Conservation (phyloP, 2,888 invertebrate species). For the Loripinus fragilis region DNA sequence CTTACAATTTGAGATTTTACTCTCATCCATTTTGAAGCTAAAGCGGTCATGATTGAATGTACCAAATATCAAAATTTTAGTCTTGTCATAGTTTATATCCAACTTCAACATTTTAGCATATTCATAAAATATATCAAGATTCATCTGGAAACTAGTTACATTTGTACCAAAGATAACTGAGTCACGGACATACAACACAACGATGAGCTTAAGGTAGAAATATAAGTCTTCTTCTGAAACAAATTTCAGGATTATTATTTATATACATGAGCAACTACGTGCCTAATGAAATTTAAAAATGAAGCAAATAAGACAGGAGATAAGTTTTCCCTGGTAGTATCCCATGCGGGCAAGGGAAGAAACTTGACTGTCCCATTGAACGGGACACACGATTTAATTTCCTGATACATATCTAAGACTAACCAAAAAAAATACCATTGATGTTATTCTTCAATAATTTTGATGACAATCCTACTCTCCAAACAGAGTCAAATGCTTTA, state of each 20-base stretch:
- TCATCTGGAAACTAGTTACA: background rate
- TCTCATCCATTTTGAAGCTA: background rate
- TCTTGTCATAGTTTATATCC: background rate
- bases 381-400: background rate
- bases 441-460: background rate
- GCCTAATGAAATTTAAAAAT: background rate
- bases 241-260: background rate
- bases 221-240: background rate
- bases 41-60: background rate
- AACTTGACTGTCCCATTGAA: background rate
- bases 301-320: no score
- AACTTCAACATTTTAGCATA: background rate
- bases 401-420: background rate
- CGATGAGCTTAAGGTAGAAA: background rate
- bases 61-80: background rate
- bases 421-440: background rate
- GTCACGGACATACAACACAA: background rate
- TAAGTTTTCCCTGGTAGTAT: no score
- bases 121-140: background rate
- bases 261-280: background rate
- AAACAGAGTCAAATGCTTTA: background rate
- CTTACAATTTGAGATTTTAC: background rate
- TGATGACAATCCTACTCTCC: background rate
- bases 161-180: background rate
- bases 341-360: no score